Conservation (phyloP, 2,888 invertebrate genomes). For the Camponotus fellah region DNA sequence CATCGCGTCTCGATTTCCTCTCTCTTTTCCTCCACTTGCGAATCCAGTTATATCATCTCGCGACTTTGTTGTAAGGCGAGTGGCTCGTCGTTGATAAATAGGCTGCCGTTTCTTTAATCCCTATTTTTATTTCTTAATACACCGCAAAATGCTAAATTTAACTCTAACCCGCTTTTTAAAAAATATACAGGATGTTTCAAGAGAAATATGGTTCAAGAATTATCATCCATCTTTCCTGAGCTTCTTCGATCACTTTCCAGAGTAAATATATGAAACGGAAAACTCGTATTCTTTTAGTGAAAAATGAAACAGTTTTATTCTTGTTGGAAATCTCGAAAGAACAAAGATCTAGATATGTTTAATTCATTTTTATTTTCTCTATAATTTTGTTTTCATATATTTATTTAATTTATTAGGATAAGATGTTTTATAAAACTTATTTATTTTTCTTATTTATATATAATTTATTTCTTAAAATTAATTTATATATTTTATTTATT, state of each 20-base stretch:
- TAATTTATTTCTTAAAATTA: not conserved
- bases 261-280: not conserved
- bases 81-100: conserved; percentile 52
- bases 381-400: not conserved
- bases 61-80: conserved; percentile 63
- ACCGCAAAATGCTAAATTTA: conserved; percentile 24
- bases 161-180: conserved; percentile 15
- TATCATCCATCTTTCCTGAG: not conserved
- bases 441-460: not conserved
- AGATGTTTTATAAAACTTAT: not conserved
- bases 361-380: not conserved
- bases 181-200: conserved; percentile 10
- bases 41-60: conserved; percentile 75
- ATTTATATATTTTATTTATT: conserved; percentile 4
- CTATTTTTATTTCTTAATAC: not conserved
- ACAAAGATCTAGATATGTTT: not conserved
- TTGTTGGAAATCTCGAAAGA: not conserved
- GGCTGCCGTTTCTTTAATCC: conserved; percentile 32
- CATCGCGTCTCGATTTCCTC: conserved; percentile 10
- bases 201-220: not conserved
- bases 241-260: not conserved
- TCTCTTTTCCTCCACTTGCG: conserved; percentile 43
- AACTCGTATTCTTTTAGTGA: not conserved
- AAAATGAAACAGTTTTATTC: not conserved
- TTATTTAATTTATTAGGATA: not conserved